Evolutionary conservation across 1,140 invertebrate genomes (phyloP).

Genomic region (Trialeurodes vaporariorum): DNA sequence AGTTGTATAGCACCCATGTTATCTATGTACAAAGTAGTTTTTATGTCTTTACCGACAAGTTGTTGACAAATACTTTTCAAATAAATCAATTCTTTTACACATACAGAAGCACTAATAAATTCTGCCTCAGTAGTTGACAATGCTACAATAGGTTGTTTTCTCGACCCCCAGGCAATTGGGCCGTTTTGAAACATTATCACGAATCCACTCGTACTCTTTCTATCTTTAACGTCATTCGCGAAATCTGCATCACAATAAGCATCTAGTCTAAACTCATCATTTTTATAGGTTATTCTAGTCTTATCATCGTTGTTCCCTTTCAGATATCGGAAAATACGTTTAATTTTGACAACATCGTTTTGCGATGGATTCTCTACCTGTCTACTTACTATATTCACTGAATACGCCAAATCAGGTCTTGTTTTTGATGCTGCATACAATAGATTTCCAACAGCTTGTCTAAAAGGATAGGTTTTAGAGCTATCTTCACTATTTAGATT

Average conservation of each 20-base stretch:
- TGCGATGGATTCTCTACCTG: constrained; percentile 20
- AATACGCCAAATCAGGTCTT: constrained; percentile 15
- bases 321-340: constrained; percentile 31
- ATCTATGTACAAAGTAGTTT: constrained; percentile 23
- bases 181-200: constrained; percentile 14
- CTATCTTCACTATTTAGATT: too few species aligned
- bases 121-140: constrained; percentile 16
- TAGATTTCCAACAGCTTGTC: constrained; percentile 26
- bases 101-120: constrained; percentile 13
- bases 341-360: constrained; percentile 25
- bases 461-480: constrained; percentile 18
- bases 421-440: constrained; percentile 25
- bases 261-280: constrained; percentile 5
- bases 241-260: constrained; percentile 16
- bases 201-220: constrained; percentile 16
- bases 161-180: constrained; percentile 16
- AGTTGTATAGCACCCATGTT: constrained; percentile 6
- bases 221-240: constrained; percentile 7
- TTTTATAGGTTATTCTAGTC: constrained; percentile 16
- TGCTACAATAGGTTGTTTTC: constrained; percentile 17
- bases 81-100: constrained; percentile 19
- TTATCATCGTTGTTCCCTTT: constrained; percentile 26
- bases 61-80: constrained; percentile 16
- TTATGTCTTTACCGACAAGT: background rate
- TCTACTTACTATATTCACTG: constrained; percentile 4